These are phyloP conservation scores for Synergus gifuensis DNA, from an alignment of 2,888 invertebrate species.

Conservation along the genomic window DNA sequence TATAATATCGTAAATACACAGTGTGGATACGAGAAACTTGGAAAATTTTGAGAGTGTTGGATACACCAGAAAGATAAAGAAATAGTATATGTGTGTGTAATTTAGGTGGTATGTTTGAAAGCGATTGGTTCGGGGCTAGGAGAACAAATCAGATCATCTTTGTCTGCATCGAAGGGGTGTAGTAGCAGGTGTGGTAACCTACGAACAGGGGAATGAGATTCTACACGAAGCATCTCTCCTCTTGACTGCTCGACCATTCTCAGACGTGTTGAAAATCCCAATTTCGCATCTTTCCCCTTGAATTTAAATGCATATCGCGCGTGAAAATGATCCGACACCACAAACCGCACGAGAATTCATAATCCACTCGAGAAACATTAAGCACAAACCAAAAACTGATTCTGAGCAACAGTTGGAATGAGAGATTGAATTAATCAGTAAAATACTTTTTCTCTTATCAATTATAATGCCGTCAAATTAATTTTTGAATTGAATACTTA, in stretches of 20 bases:
- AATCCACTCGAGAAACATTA: slow-evolving; percentile 37
- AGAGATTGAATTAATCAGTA: not conserved
- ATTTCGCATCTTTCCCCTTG: slow-evolving; percentile 41
- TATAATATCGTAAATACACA: not conserved
- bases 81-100: not conserved
- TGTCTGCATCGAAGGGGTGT: slow-evolving; percentile 43
- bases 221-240: slow-evolving; percentile 47
- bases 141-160: slow-evolving; percentile 55
- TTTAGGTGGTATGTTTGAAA: slow-evolving; percentile 32
- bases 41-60: not conserved
- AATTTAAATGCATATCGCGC: slow-evolving; percentile 40
- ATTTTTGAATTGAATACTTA: no score
- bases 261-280: slow-evolving; percentile 54
- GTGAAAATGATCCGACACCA: slow-evolving; percentile 37
- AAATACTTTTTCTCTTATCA: not conserved
- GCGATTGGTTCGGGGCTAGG: slow-evolving; percentile 53
- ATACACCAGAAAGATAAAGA: not conserved
- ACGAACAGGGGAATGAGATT: slow-evolving; percentile 53
- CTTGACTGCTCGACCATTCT: slow-evolving; percentile 43
- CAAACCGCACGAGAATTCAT: slow-evolving; percentile 37
- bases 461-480: no score
- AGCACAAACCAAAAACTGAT: slow-evolving; percentile 18
- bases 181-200: slow-evolving; percentile 51
- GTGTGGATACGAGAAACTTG: not conserved
- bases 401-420: slow-evolving; percentile 26